Evolutionary conservation across 2,113 vertebrate species (phyloP).

Genomic region (Trogon melanurus): DNA sequence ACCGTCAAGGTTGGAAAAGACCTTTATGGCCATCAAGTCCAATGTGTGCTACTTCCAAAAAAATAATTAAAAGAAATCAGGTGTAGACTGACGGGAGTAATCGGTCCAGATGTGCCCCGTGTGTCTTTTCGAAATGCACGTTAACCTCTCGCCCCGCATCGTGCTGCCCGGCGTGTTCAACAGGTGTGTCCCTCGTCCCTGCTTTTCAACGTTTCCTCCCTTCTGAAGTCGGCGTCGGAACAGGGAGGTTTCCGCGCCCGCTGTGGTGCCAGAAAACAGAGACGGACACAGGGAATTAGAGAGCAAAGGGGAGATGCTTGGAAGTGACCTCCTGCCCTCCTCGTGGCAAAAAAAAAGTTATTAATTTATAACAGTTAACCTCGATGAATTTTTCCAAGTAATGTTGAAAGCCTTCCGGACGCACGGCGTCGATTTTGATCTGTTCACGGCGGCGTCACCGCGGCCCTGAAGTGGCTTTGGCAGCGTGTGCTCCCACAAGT

Average conservation of each 20-base stretch:
- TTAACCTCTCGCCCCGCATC: too few relatives aligned
- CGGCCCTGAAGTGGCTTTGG: background rate
- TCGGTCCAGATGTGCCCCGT: background rate
- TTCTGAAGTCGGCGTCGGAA: background rate
- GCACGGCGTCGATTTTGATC: background rate
- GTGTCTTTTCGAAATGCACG: background rate
- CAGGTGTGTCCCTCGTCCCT: background rate
- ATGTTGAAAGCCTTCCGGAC: background rate
- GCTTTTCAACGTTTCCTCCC: background rate
- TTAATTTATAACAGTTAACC: background rate
- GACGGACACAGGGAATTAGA: background rate
- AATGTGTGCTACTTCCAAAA: background rate
- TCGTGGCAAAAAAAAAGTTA: background rate
- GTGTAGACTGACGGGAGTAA: background rate
- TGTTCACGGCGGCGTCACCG: rapidly evolving
- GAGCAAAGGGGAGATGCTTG: background rate
- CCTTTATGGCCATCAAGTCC: too few relatives aligned
- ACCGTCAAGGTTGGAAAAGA: too few relatives aligned
- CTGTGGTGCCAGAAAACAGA: background rate
- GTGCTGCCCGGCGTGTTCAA: background rate
- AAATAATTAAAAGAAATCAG: background rate
- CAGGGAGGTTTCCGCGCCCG: background rate
- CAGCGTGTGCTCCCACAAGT: background rate
- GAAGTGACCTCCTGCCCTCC: background rate
- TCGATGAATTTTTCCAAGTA: background rate